Evolutionary conservation across 2,888 invertebrate species (phyloP), one percentile per base, ranked within the genome.

Genomic region (Cosmorhoe ocellata): DNA sequence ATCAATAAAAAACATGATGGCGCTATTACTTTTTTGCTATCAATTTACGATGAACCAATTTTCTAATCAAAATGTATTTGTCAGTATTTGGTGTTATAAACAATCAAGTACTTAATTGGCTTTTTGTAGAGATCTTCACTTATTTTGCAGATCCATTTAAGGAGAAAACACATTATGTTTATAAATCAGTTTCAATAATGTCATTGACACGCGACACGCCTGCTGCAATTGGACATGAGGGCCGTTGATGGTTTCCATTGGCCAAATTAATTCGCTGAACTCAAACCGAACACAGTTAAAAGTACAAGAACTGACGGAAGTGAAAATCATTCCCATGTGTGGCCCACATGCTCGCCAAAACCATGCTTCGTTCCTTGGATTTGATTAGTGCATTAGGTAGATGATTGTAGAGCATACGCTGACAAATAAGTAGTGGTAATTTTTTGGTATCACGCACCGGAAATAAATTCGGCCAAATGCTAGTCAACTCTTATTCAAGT

Each of bases 221-320:
- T 32, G 44, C 32, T 44, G 44, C 44, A 45, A 43, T 36, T 39
- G 45, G 22, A 55, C 46, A 50, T 46, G 39, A 49, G 42, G 51
- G 30, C n/a, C 44, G 32, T 51, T 46, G 46, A 36, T 36, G 50
- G 46, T 42, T 44, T 30, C 52, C 51, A 54, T 70, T 71, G 64
- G 65, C 69, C 74, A 78, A 84, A 85, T 79, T 74, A 80, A 82
- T 85, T 87, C 84, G 73, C 67, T 82, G 85, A 85, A 84, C 68
- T 76, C 72, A 55, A 36, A 60, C 24, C 69, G 69, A 61, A 61
- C 66, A 58, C 56, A 59, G 69, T 68, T 74, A 79, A 77, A 78
- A 77, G 71, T 71, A 68, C 63, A 73, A 69, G 68, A 70, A 72
- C 66, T 75, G 71, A 68, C 84, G 84, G 87, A 87, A 84, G 76